Base-by-base conservation (phyloP, 2,113 vertebrate species). In the Azemiops feae region DNA sequence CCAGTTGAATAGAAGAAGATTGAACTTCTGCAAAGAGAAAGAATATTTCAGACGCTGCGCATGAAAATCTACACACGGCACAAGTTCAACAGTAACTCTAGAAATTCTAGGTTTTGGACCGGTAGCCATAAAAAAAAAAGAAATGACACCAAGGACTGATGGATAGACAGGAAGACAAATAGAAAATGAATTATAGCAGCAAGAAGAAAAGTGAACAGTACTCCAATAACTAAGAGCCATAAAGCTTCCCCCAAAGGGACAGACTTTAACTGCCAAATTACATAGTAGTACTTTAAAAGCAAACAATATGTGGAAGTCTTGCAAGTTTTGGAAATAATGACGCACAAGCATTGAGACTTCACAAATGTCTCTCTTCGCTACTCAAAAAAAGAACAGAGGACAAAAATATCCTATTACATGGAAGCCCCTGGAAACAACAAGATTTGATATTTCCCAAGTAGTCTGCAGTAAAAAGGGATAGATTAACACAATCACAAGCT, bases 1-100 rank as follows among this genome's bases (percentile, higher is more conserved):
- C 99, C 99, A 0, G 98, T 97, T 0, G 98, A 99, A 96, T 99
- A 99, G 97, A 98, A 99, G 97, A 99, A 99, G 90, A 98, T 25
- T 53, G 98, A 98, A 97, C 99, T 99, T 98, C 99, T 99, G 96
- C 39, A 92, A 94, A 95, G 7, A 23, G 0, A 0, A 58, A 3
- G 3, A 25, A 8, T 50, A 90, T 85, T 22, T 85, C 27, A 86
- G n/a, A 22, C 22, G 6, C 43, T 50, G 10, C 39, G 30, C 53
- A 86, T 14, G 0, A 85, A 34, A 8, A 85, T 34, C 43, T 85
- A 57, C 7, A 39, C 25, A 54, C 3, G 55, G 27, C 55, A 1
- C 12, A 53, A 22, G 64, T 43, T 23, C 3, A 18, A 87, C 54
- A 60, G 4, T 18, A n/a, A 22, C 39, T 92, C 30, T 34, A 45